Evolutionary conservation across 1,140 invertebrate species (phyloP).

Genomic region (Drosophila arizonae): DNA sequence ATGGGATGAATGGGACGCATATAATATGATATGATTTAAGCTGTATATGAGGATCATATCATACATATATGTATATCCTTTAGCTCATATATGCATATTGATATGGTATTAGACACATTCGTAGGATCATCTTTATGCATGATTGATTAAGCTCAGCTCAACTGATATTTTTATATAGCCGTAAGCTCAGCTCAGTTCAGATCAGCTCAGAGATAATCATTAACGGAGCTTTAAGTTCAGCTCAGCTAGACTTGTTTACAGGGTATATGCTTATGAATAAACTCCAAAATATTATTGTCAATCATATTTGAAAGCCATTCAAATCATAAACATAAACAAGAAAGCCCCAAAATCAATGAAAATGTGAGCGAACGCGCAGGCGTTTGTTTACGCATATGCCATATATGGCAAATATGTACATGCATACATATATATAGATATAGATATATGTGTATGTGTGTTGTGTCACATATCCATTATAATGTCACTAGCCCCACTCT

Average conservation of each 20-base stretch:
- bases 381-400: conserved; percentile 31
- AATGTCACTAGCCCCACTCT: conserved; percentile 51
- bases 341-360: conserved; percentile 2
- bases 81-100: too few relatives aligned
- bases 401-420: background rate
- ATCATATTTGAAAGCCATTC: conserved; percentile 10
- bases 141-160: too few relatives aligned
- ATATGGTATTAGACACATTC: too few relatives aligned
- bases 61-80: too few relatives aligned
- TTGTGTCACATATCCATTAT: conserved; percentile 48
- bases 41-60: too few relatives aligned
- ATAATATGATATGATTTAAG: too few relatives aligned
- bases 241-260: background rate
- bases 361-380: conserved; percentile 7
- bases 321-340: conserved; percentile 30
- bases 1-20: too few relatives aligned
- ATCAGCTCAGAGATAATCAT: too few relatives aligned
- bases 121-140: too few relatives aligned
- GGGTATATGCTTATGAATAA: background rate
- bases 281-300: background rate
- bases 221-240: too few relatives aligned
- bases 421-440: background rate
- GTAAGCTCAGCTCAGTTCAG: too few relatives aligned
- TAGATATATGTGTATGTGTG: background rate
- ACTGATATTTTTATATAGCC: too few relatives aligned